Percentiles rank a stretch among this genome's conserved stretches.
Conservation (phyloP, 37 sponge, comb jelly and placozoan species). For the Bolinopsis microptera region DNA sequence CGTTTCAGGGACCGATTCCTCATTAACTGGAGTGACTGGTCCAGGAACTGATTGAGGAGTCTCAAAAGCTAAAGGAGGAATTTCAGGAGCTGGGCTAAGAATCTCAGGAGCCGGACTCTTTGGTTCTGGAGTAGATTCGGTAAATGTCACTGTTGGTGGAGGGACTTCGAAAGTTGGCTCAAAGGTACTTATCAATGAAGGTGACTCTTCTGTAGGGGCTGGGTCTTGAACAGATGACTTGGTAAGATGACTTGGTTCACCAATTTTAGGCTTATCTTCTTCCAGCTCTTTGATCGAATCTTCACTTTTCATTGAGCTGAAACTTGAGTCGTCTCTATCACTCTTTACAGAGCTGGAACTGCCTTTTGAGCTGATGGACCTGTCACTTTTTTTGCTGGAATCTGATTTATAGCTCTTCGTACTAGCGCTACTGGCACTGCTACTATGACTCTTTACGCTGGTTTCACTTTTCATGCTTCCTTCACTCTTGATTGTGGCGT, state of each 20-base stretch:
- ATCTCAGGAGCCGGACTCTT: background rate
- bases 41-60: no score
- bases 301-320: background rate
- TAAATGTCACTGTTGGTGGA: background rate
- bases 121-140: background rate
- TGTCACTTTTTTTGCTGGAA: background rate
- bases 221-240: no score
- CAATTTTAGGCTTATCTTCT: background rate
- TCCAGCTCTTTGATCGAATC: background rate
- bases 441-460: background rate
- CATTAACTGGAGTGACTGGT: no score
- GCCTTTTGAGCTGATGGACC: background rate
- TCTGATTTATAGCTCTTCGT: background rate
- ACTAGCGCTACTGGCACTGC: background rate
- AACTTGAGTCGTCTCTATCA: background rate
- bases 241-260: no score
- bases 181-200: background rate
- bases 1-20: no score
- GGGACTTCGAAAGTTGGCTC: background rate
- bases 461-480: background rate
- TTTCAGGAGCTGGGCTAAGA: background rate
- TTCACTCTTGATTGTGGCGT: background rate
- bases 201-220: no score
- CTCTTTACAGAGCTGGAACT: background rate
- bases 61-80: background rate